Evolutionary conservation across 2,888 invertebrate species (phyloP), one percentile per base, ranked within the genome.

Genomic region (Trichogramma evanescens): DNA sequence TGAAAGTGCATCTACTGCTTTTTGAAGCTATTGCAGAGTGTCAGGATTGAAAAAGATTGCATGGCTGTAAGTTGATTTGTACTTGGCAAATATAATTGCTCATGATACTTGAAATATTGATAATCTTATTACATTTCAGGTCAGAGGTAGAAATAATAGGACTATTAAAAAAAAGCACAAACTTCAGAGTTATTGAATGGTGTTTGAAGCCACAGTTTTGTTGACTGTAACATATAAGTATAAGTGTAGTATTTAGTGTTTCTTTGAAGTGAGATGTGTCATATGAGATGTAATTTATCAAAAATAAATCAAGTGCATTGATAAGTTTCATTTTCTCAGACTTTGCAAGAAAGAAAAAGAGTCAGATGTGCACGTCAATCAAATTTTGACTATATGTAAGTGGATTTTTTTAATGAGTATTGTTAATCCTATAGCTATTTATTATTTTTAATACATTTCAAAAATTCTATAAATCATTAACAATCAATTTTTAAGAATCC

Each of bases 31-130:
- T 82, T 99, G 63, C 87, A 89, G 65, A 90, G 92, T 63, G 97
- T 99, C 2, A 98, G 98, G 79, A 95, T 95, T 79, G 99, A 99
- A 80, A 98, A 99, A 77, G 98, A 99, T 74, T 99, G 98, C 74
- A 98, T 99, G 97, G 94, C 95, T 83, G 88, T 87, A 69, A 68
- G 75, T 75, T 50, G 13, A 50, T 10, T 40, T 42, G 40, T 8
- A 9, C 39, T 51, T 45, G 6, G 10, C 46, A 46, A 8, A 13
- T 13, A 9, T 40, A 56, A 6, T 56, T 6, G 13, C 40, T 41
- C 42, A 44, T 39, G 46, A 26, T 26, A 26, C 26, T 26, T 26
- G 26, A 26, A 26, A 26, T 26, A 26, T 26, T 3, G 26, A 26
- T 26, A 26, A 26, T 26, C 26, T 26, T 26, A 26, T 26, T 26